Evolutionary conservation across 2,113 vertebrate species (phyloP).

Genomic region (Oreochromis spilurus): DNA sequence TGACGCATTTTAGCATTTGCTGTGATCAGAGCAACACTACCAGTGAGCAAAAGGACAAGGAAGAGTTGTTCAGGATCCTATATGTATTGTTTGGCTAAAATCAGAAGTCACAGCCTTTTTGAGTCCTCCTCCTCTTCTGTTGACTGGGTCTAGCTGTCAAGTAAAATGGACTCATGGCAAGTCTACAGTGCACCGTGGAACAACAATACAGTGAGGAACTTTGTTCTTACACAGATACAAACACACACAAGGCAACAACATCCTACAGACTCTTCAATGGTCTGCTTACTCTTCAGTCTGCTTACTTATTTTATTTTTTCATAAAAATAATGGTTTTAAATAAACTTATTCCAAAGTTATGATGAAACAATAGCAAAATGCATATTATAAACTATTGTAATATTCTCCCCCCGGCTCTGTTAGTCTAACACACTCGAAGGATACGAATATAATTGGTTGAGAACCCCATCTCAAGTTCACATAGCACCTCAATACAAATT

Average conservation of each 20-base stretch:
- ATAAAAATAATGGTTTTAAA: background rate
- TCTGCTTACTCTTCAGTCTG: background rate
- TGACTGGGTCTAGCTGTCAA: conserved; percentile 28
- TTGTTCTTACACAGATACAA: background rate
- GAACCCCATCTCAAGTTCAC: conserved; percentile 4
- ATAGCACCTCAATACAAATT: background rate
- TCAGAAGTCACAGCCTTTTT: background rate
- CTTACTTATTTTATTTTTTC: background rate
- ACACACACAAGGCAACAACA: background rate
- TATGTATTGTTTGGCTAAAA: background rate
- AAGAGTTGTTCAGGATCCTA: background rate
- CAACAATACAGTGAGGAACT: background rate
- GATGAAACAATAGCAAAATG: background rate
- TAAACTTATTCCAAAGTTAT: background rate
- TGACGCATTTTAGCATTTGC: background rate
- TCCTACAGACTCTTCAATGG: background rate
- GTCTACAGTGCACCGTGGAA: background rate
- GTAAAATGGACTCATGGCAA: background rate
- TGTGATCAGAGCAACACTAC: background rate
- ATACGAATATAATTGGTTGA: conserved; percentile 25
- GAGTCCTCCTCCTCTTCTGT: background rate
- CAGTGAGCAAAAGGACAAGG: background rate
- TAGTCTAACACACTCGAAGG: background rate
- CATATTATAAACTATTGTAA: background rate
- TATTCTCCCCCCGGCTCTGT: background rate